Base-by-base conservation (phyloP, 2,888 invertebrate genomes). In the Philopedon plagiatum region DNA sequence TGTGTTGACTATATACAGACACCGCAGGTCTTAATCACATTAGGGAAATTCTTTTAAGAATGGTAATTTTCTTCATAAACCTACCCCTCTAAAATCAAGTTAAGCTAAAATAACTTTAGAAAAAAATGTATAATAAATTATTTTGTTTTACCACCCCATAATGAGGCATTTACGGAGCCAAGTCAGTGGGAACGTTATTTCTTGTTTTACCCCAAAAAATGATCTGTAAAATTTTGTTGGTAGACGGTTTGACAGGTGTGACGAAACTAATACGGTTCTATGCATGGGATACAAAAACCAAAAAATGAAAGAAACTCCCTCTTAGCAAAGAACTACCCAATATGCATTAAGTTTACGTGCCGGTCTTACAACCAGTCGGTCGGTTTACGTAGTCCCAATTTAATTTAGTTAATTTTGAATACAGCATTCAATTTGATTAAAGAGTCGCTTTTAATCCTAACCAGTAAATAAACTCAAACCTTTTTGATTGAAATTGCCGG, bases 401-500 rank as follows among this genome's bases (percentile, higher is more conserved):
- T 46, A 46, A 46, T 46, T 46, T 21, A n/a, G 21, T 21, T 46
- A 46, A 46, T 46, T 21, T 46, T 11, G 46, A 46, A 46, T 46
- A 46, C 46, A 46, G 21, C 23, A 46, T 46, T 46, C 46, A 46
- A 46, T 46, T 46, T 46, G 21, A 46, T 46, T 46, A 46, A n/a
- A 21, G 46, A 46, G 46, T 19, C 8, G 21, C 21, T 21, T 46
- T 46, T 46, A 46, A 46, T 46, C 46, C 21, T 4, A 23, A 21
- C 21, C 21, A n/a, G 46, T 46, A 46, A 46, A 46, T 46, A 46
- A 46, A 46, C 23, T 46, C 21, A 21, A 46, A 46, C 46, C 46
- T 46, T 46, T 46, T 46, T 46, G 46, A 46, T 46, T 46, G 46
- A 21, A 46, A 46, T 46, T 23, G 46, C 15, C 46, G 21, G 46